These are phyloP conservation scores for Troilus luridus DNA, from an alignment of 2,888 invertebrate genomes.

Conservation along the genomic window DNA sequence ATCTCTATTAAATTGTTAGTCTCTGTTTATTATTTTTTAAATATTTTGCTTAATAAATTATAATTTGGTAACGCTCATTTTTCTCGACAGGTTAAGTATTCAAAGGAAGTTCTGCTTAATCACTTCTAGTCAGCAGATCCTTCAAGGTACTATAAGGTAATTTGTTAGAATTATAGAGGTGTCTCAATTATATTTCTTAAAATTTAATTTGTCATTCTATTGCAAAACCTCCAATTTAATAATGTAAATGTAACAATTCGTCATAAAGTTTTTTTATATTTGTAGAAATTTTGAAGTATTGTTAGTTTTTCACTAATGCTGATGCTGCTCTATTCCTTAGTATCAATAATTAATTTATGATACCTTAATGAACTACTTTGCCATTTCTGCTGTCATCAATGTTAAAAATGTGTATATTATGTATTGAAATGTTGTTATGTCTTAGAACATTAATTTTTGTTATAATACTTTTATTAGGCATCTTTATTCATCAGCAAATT, in stretches of 20 bases:
- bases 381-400: no score
- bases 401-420: no score
- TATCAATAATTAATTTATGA: no score
- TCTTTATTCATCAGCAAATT: not conserved
- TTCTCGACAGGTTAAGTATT: not conserved
- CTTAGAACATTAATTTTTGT: not conserved
- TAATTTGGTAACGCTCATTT: not conserved
- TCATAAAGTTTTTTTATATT: no score
- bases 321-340: no score
- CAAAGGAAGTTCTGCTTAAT: not conserved
- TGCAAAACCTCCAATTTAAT: not conserved
- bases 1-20: not conserved
- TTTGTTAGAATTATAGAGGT: not conserved
- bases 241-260: no score
- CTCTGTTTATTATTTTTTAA: not conserved
- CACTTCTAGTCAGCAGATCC: constrained; percentile 1
- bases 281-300: no score
- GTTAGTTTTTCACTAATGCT: no score
- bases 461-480: not conserved
- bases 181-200: not conserved
- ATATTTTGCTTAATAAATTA: not conserved
- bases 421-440: no score
- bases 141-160: not conserved
- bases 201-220: not conserved
- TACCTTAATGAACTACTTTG: no score